A percentile compares a stretch with the other conserved stretches of the same genome.
phyloP scores from a whole-genome alignment of 1,140 invertebrate species.

The Heliconius melpomene region DNA sequence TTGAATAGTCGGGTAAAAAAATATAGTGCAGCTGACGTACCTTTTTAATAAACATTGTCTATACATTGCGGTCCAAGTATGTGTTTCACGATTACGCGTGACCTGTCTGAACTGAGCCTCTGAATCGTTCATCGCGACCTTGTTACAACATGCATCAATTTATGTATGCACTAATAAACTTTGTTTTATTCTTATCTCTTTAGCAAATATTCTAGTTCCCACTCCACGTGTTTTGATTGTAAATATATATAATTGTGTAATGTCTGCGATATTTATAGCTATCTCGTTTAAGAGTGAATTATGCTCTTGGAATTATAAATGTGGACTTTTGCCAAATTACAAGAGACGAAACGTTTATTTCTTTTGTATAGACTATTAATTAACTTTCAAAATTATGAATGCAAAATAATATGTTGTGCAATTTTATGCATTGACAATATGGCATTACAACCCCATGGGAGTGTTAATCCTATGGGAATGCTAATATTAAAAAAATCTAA shows the following conservation, averaged over 20 bases:
- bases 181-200: constrained; percentile 20
- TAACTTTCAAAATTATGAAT: too few species aligned
- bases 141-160: constrained; percentile 29
- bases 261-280: background rate
- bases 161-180: constrained; percentile 27
- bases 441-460: too few species aligned
- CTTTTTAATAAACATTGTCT: constrained; percentile 1
- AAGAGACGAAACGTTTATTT: background rate
- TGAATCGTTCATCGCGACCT: constrained; percentile 32
- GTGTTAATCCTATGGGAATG: too few species aligned
- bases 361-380: too few species aligned
- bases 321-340: background rate
- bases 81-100: constrained; percentile 31
- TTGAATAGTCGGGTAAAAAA: background rate
- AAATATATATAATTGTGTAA: background rate
- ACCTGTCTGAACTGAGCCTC: constrained; percentile 33
- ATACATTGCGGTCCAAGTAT: constrained; percentile 25
- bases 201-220: background rate
- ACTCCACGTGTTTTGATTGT: constrained; percentile 6
- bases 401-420: too few species aligned
- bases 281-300: background rate
- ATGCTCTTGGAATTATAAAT: background rate
- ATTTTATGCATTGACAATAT: too few species aligned
- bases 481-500: too few species aligned
- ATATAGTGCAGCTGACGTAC: background rate